Base-by-base conservation (phyloP, 2,113 vertebrate genomes). In the Silurus meridionalis region DNA sequence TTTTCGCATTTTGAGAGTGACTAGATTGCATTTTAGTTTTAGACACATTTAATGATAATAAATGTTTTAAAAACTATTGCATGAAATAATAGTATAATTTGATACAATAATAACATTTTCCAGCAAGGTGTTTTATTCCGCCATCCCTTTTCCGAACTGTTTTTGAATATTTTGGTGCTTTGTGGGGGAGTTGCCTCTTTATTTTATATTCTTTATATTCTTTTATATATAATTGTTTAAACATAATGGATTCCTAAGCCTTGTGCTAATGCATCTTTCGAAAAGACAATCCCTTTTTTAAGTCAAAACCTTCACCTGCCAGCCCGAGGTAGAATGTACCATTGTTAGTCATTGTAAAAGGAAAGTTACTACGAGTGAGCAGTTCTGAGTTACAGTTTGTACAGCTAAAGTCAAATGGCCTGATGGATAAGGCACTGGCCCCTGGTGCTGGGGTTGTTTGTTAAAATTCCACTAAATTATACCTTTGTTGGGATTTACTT, bases 401-500 rank as follows among this genome's bases (percentile, higher is more conserved):
- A 57, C 13, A 8, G 13, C 8, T 57, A 57, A 57, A 13, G 55
- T 13, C 13, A 13, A 3, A 14, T 79, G 77, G 53, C 55, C 77
- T 98, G 98, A 98, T 98, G 97, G 97, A 99, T 97, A 99, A 98
- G 97, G 97, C 97, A 98, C 96, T 96, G 97, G 97, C 97, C 97
- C 98, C 97, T 96, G 95, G 95, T 98, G 97, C 97, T 96, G 96
- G 96, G 94, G 95, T 96, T 96, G 95, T 96, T 95, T 95, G 95
- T 96, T 96, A 94, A 93, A 96, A 95, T 96, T 95, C 96, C 96
- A 96, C 94, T 96, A 95, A 95, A 95, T 96, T 17, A 8, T 21
- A 19, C 0, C 4, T 60, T 21, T 60, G 6, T 19, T 80, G 17
- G 9, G 15, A 60, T 19, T 17, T 58, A 28, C 52, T 57, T 79